Conservation (phyloP, 2,797 vertebrate genomes). For the Emys orbicularis region DNA sequence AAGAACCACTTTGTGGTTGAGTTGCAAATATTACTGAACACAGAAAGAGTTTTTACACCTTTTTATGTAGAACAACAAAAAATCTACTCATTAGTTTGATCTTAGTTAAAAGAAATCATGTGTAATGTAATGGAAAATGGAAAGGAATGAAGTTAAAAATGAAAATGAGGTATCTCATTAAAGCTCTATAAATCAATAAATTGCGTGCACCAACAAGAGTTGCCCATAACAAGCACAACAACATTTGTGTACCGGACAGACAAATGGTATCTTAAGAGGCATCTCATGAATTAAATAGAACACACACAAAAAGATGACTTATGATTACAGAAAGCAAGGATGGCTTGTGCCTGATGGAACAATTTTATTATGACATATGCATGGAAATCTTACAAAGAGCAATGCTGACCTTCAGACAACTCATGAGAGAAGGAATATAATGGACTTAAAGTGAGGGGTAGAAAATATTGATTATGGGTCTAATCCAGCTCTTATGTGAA, state of each 20-base stretch:
- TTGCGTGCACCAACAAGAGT: neutral
- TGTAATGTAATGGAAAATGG: neutral
- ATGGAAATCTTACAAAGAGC: neutral
- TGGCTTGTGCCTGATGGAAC: neutral
- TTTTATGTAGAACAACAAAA: neutral
- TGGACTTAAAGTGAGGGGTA: conserved; percentile 17
- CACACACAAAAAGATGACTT: neutral
- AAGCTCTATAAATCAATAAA: neutral
- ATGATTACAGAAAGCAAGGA: neutral
- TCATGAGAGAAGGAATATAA: neutral
- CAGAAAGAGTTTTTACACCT: neutral
- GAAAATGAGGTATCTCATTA: neutral
- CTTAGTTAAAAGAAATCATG: neutral
- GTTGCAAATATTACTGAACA: conserved; percentile 1
- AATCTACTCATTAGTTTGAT: neutral
- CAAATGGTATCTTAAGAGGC: neutral
- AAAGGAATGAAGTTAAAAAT: neutral
- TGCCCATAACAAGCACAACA: neutral
- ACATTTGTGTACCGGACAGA: neutral
- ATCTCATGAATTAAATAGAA: neutral
- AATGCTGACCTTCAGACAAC: neutral
- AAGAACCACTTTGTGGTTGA: neutral
- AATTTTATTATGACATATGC: neutral
- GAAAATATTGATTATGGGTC: conserved; percentile 38
- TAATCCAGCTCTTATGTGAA: neutral